Conservation (phyloP, 2,797 vertebrate species). For the Artibeus jamaicensis region DNA sequence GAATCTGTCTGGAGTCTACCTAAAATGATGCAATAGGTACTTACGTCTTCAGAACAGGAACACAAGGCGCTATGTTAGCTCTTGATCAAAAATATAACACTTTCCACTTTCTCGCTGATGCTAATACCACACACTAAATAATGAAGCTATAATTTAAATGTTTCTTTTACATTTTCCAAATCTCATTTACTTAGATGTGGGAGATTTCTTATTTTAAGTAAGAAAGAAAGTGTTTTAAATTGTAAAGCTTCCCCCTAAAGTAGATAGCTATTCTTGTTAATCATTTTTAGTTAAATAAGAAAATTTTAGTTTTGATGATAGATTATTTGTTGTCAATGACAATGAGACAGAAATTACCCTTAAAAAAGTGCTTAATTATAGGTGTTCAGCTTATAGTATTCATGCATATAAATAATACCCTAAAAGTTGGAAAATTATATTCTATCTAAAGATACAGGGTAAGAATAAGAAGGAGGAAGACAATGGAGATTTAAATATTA, state of each 20-base stretch:
- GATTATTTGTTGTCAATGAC: background rate
- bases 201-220: background rate
- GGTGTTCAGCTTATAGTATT: background rate
- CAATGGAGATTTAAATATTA: background rate
- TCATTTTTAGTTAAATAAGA: background rate
- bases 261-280: background rate
- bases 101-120: background rate
- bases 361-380: background rate
- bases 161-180: background rate
- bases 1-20: background rate
- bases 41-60: background rate
- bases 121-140: background rate
- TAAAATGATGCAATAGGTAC: background rate
- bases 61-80: background rate
- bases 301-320: background rate
- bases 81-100: background rate
- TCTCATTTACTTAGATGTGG: background rate
- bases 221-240: slow-evolving; percentile 16
- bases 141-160: background rate
- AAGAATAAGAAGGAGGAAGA: background rate
- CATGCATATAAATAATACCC: background rate
- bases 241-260: background rate
- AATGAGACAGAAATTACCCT: background rate
- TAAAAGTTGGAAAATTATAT: background rate
- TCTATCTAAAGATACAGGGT: background rate